Evolutionary conservation across 2,888 invertebrate genomes (phyloP), one percentile per base, ranked within the genome.

Genomic region (Arrhopalites spinosus): DNA sequence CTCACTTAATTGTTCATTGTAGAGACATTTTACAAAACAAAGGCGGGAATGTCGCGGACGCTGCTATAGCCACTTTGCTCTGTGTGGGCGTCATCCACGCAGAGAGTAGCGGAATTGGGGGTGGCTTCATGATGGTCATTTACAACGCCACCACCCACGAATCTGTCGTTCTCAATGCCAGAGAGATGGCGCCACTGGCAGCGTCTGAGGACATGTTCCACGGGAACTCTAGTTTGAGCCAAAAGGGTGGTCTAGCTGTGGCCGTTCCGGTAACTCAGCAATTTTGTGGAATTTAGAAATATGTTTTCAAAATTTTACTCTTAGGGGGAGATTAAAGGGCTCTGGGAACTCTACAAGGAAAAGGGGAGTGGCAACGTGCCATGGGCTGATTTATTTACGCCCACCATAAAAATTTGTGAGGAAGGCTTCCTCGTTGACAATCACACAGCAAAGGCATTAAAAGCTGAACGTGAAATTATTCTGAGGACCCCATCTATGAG

Each of bases 51-150:
- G 80, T 85, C 71, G 95, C 93, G 0, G 96, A 96, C 85, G 93
- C 94, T 0, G 92, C 94, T 0, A 92, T 96, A 83, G 94, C 95
- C 0, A 89, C 93, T 0, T 85, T 95, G 63, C 89, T 96, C 83
- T 96, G 96, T 85, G 92, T 94, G 85, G 95, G 96, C 0, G 88
- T 94, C 13, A 89, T 91, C 1, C 91, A 93, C 84, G 90, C 93
- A 11, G 94, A 95, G 85, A 91, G 93, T 83, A 92, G 92, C 90
- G 96, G 96, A 0, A 86, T 96, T 5, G 95, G 96, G 3, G 96
- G 96, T 63, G 96, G 96, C 17, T 95, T 95, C 86, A 86, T 95
- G 45, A 91, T 94, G 86, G 93, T 93, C 0, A 89, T 94, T 74
- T 95, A 94, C 87, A 90, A 91, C 29, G 78, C 78, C 1, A 68